Evolutionary conservation across 1,140 invertebrate genomes (phyloP), one percentile per base, ranked within the genome.

Genomic region (Leptinotarsa undecemlineata): DNA sequence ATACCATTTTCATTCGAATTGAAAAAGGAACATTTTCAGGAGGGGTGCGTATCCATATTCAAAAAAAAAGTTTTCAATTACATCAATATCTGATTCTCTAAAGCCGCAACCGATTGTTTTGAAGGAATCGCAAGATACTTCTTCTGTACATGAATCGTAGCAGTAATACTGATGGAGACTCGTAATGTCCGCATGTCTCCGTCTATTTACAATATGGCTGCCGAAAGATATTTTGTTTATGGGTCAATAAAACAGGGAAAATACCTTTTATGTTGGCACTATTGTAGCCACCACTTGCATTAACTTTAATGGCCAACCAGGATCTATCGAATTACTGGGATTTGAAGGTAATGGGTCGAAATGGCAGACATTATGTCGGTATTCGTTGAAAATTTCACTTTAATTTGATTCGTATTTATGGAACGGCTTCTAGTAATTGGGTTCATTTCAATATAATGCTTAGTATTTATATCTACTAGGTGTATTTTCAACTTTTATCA

Each of bases 191-290:
- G 64, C 17, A 42, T 67, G 26, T 67, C 64, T 33, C 64, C 26
- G 23, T 6, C 42, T n/a, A 63, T 67, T 67, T 67, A 21, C 64
- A 67, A 42, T 23, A 67, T 67, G 64, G 64, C 23, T 26, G 23
- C 23, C 19, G 17, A n/a, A 26, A 67, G 42, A 67, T 67, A 26
- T 67, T 67, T 67, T 67, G 64, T 67, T 67, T 67, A 67, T 67
- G 26, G 13, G 23, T 23, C 64, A 23, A 67, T 67, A 67, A 67
- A 67, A 67, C 64, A 17, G 17, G 42, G 23, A 67, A 67, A 23
- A 23, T 42, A 42, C 64, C 23, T 67, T 67, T 42, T 67, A 67
- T 23, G 64, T 42, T 67, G 21, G 64, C 15, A 21, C 23, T 67
- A 23, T 15, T 26, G 64, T 23, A 67, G 64, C 64, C 20, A 23